Percentiles rank a stretch among this genome's conserved stretches.
Conservation (phyloP, 2,797 vertebrate species). For the Botia kubotai region DNA sequence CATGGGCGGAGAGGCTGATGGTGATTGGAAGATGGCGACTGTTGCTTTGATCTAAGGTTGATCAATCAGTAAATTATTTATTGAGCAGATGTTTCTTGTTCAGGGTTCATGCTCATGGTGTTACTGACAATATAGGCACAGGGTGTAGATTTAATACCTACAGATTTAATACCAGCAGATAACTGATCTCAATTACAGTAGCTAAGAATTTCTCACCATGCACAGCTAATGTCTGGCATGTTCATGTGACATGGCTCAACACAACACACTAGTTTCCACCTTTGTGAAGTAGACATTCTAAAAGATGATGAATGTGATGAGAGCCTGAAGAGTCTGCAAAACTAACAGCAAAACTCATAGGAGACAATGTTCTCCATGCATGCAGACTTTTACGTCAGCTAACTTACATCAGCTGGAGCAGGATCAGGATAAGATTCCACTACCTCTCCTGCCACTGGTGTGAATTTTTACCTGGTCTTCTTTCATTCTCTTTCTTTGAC, state of each 20-base stretch:
- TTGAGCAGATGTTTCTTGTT: background rate
- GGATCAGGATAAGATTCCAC: constrained; percentile 55
- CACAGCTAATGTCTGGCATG: constrained; percentile 48
- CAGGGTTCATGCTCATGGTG: too few relatives aligned
- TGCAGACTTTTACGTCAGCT: constrained; percentile 56
- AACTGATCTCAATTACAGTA: constrained; percentile 46
- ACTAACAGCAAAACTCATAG: constrained; percentile 41
- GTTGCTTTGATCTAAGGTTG: background rate
- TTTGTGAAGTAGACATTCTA: constrained; percentile 45
- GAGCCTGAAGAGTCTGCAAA: constrained; percentile 29
- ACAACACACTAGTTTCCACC: constrained; percentile 36
- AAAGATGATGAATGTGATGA: constrained; percentile 45
- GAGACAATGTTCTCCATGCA: constrained; percentile 43
- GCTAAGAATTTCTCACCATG: constrained; percentile 49
- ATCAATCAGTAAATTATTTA: background rate
- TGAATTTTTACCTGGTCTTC: constrained; percentile 27
- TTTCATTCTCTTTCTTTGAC: constrained; percentile 39
- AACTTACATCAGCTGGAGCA: constrained; percentile 9
- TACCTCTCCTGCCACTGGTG: constrained; percentile 48
- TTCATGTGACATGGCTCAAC: constrained; percentile 40
- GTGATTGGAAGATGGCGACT: background rate
- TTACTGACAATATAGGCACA: too few relatives aligned
- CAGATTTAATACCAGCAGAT: constrained; percentile 56
- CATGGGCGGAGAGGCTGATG: background rate
- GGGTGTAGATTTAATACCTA: constrained; percentile 19